Evolutionary conservation across 2,888 invertebrate genomes (phyloP).

Genomic region (Marronus borbonicus): DNA sequence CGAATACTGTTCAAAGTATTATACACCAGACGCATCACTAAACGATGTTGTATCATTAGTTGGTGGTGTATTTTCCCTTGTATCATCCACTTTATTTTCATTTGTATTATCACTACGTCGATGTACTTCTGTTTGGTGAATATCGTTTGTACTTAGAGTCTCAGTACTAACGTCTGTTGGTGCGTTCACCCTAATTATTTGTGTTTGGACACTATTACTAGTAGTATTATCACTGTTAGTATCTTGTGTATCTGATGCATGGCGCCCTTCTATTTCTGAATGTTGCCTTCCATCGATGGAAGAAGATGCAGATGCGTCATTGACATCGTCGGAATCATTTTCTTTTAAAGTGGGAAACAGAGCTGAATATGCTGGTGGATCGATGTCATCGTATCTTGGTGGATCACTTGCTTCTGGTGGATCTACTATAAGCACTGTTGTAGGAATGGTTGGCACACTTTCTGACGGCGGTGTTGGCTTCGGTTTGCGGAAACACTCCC

Average conservation of each 20-base stretch:
- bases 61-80: neutral
- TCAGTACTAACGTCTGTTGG: neutral
- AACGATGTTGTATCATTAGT: neutral
- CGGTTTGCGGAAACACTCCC: constrained; percentile 71
- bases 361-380: constrained; percentile 78
- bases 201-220: neutral
- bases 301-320: neutral
- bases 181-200: neutral
- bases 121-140: neutral
- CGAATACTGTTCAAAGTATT: constrained; percentile 19
- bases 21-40: constrained; percentile 8
- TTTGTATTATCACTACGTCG: neutral
- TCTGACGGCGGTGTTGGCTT: constrained; percentile 49
- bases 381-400: constrained; percentile 78
- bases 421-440: constrained; percentile 64
- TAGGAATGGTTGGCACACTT: constrained; percentile 55
- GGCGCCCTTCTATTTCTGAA: neutral
- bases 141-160: constrained; percentile 8
- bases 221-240: neutral
- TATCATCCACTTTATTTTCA: neutral
- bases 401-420: constrained; percentile 64
- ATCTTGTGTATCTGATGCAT: neutral
- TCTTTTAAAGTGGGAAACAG: constrained; percentile 72
- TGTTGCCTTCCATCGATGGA: constrained; percentile 39
- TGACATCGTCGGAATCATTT: constrained; percentile 14